Evolutionary conservation across 2,797 vertebrate genomes (phyloP).

Genomic region (Amphiprion clarkii): DNA sequence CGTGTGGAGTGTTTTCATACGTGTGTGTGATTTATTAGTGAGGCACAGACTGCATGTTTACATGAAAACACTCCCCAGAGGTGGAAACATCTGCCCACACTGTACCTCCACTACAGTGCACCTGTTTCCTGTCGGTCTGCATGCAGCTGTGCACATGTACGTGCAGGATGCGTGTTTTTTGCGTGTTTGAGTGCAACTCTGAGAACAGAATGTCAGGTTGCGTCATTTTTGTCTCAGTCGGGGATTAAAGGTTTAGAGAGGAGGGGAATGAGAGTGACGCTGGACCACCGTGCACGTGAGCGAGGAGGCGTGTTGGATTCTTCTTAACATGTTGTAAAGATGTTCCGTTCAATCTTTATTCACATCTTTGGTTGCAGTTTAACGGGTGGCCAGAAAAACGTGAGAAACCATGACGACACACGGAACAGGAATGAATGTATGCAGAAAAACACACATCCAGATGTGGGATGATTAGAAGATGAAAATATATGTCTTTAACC

Average conservation of each 20-base stretch:
- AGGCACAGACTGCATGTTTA: not conserved
- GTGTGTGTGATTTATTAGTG: constrained; percentile 7
- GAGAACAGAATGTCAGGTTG: constrained; percentile 70
- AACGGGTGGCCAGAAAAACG: too few relatives aligned
- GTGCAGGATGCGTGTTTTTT: not conserved
- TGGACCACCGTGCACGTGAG: constrained; percentile 44
- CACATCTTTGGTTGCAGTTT: too few relatives aligned
- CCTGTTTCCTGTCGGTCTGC: not conserved
- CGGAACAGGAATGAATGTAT: too few relatives aligned
- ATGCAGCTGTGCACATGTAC: not conserved
- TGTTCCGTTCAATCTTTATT: too few relatives aligned
- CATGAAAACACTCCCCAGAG: constrained; percentile 5
- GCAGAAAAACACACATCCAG: too few relatives aligned
- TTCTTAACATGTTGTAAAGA: not conserved
- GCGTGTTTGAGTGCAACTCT: constrained; percentile 44
- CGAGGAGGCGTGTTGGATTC: not conserved
- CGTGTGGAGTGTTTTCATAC: not conserved
- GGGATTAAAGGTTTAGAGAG: constrained; percentile 80
- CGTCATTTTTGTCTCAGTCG: constrained; percentile 60
- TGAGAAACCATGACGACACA: too few relatives aligned
- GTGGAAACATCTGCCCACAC: constrained; percentile 21
- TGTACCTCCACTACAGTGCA: not conserved
- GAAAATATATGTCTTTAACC: too few relatives aligned
- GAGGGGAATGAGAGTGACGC: constrained; percentile 71
- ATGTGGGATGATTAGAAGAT: too few relatives aligned